phyloP scores from a whole-genome alignment of 53 echinoderm and acorn worm species.

The Astropecten irregularis region DNA sequence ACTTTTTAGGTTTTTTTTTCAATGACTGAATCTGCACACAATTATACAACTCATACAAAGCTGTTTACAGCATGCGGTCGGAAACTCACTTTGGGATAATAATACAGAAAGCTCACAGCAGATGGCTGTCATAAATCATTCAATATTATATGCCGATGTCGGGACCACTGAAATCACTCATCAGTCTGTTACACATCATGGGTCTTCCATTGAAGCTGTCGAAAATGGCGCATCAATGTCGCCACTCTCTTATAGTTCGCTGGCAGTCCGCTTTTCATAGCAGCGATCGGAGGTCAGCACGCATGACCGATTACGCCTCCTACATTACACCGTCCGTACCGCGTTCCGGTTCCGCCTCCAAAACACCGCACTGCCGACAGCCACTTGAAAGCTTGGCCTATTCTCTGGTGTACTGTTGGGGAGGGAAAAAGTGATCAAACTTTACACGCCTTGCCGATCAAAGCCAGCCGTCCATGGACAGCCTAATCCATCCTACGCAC shows the following conservation, averaged over 20 bases:
- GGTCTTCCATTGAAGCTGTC: slow-evolving; percentile 34
- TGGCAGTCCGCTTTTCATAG: background rate
- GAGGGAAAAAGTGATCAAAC: background rate
- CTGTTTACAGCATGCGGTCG: slow-evolving; percentile 6
- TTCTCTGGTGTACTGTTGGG: too few species aligned
- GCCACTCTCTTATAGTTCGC: slow-evolving; percentile 38
- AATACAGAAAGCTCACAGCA: background rate
- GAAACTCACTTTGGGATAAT: too few species aligned
- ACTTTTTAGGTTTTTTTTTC: slow-evolving; percentile 17
- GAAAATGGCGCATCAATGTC: slow-evolving; percentile 48
- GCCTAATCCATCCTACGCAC: background rate
- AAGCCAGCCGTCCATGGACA: background rate
- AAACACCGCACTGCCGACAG: too few species aligned
- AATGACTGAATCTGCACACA: background rate
- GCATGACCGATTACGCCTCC: slow-evolving; percentile 57
- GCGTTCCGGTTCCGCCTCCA: background rate
- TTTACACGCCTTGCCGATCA: slow-evolving; percentile 19
- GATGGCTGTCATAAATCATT: slow-evolving; percentile 55
- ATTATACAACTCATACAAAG: too few species aligned
- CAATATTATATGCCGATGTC: slow-evolving; percentile 21
- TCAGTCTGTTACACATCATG: slow-evolving; percentile 45
- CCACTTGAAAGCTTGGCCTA: too few species aligned
- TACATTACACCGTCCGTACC: background rate
- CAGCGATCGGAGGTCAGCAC: slow-evolving; percentile 43
- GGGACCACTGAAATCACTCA: background rate